These are phyloP conservation scores for Hydraecia micacea DNA, from an alignment of 2,888 invertebrate species.

Conservation along the genomic window DNA sequence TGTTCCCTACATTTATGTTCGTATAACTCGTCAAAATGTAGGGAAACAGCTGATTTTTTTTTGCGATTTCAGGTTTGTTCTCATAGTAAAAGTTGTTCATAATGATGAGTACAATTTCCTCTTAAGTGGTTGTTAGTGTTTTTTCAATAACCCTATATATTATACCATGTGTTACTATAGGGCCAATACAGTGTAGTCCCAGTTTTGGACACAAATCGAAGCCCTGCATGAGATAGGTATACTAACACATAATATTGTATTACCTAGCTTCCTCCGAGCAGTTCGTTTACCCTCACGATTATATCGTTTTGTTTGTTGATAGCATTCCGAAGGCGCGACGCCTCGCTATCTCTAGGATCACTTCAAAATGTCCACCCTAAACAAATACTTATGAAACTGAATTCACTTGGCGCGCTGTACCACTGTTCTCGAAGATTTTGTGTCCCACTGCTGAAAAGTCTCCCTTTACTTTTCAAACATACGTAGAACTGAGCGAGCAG, in stretches of 20 bases:
- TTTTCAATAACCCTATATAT: too few relatives aligned
- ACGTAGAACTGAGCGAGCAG: neutral
- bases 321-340: conserved; percentile 39
- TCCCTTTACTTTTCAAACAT: too few relatives aligned
- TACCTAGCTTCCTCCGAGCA: conserved; percentile 20
- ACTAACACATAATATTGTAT: conserved; percentile 3
- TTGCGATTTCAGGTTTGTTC: too few relatives aligned
- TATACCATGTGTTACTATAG: too few relatives aligned
- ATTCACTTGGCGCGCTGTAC: neutral
- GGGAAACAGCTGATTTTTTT: too few relatives aligned
- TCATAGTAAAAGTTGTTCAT: too few relatives aligned
- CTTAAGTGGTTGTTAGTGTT: too few relatives aligned
- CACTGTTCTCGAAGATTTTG: neutral
- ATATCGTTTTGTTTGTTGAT: conserved; percentile 35
- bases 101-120: too few relatives aligned
- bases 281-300: conserved; percentile 41
- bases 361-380: conserved; percentile 40
- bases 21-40: too few relatives aligned
- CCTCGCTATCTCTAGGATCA: conserved; percentile 45
- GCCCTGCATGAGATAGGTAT: neutral
- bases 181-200: too few relatives aligned
- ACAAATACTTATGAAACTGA: conserved; percentile 12
- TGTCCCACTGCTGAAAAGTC: neutral
- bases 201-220: neutral
- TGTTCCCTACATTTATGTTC: too few relatives aligned